A percentile compares a stretch with the other conserved stretches of the same genome.
phyloP scores from a whole-genome alignment of 1,140 invertebrate species.

The Hypsibius dujardini region DNA sequence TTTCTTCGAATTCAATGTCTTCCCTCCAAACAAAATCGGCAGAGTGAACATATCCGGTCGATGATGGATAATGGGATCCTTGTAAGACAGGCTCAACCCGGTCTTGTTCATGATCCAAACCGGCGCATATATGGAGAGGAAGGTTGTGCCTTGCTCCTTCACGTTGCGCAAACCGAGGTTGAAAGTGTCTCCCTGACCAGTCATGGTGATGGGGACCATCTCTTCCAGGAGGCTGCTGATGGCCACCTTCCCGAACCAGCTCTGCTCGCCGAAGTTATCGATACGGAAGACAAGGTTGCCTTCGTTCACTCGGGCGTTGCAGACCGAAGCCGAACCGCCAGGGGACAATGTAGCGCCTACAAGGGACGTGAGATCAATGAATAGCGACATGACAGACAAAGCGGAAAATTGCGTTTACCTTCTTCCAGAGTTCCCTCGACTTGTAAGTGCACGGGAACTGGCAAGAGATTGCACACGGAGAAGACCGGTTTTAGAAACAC shows the following conservation, averaged over 20 bases:
- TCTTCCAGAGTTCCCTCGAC: neutral
- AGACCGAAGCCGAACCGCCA: neutral
- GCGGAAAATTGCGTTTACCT: too few relatives aligned
- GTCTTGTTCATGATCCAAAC: constrained; percentile 98
- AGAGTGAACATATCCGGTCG: neutral
- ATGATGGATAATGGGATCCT: constrained; percentile 30
- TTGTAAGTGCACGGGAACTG: neutral
- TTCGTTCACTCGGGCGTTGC: constrained; percentile 3
- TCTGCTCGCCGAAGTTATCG: neutral
- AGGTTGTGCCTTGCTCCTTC: neutral
- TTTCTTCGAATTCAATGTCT: neutral
- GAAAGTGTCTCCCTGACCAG: neutral
- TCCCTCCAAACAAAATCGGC: neutral
- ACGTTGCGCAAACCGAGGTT: neutral
- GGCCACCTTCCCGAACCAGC: neutral
- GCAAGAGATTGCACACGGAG: neutral
- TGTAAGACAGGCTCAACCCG: constrained; percentile 61
- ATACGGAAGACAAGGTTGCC: neutral
- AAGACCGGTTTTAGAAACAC: neutral
- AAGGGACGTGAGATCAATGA: too few relatives aligned
- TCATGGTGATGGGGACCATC: neutral
- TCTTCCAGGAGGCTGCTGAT: neutral
- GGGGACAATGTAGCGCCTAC: neutral
- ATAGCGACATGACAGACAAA: too few relatives aligned
- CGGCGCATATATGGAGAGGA: neutral